Percentiles rank a stretch among this genome's conserved stretches.
phyloP scores from a whole-genome alignment of 1,140 invertebrate genomes.

The Anoplolepis gracilipes region DNA sequence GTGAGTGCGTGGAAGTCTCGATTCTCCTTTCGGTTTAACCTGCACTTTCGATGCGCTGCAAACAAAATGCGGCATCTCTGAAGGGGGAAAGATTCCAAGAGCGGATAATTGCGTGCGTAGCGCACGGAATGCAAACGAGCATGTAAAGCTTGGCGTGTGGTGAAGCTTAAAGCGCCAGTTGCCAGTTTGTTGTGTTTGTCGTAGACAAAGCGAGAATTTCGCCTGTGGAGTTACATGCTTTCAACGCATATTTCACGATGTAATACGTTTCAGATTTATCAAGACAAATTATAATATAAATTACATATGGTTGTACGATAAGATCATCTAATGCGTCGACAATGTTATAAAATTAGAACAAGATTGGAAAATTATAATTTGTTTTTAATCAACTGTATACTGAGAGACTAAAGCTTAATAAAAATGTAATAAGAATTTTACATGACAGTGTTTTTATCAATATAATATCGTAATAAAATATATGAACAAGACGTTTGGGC shows the following conservation, averaged over 20 bases:
- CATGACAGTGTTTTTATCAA: neutral
- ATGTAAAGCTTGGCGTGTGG: neutral
- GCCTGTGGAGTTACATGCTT: neutral
- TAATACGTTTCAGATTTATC: neutral
- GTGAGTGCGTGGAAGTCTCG: constrained; percentile 85
- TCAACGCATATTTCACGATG: neutral
- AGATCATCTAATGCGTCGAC: neutral
- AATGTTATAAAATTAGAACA: neutral
- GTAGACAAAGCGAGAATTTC: constrained; percentile 30
- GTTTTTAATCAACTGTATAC: neutral
- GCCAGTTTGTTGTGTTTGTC: constrained; percentile 2
- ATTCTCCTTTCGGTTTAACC: constrained; percentile 84
- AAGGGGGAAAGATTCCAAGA: neutral
- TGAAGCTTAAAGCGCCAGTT: neutral
- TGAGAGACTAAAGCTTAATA: neutral
- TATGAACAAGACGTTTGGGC: constrained; percentile 37
- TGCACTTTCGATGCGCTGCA: constrained; percentile 80
- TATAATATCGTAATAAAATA: neutral
- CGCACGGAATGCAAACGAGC: constrained; percentile 40
- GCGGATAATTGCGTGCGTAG: constrained; percentile 11
- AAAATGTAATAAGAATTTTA: too few species aligned
- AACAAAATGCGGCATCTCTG: neutral
- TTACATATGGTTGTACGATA: neutral
- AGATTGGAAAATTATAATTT: neutral
- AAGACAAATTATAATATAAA: neutral